These are phyloP conservation scores for Vandiemenella viatica DNA, from an alignment of 2,888 invertebrate species.

Conservation along the genomic window DNA sequence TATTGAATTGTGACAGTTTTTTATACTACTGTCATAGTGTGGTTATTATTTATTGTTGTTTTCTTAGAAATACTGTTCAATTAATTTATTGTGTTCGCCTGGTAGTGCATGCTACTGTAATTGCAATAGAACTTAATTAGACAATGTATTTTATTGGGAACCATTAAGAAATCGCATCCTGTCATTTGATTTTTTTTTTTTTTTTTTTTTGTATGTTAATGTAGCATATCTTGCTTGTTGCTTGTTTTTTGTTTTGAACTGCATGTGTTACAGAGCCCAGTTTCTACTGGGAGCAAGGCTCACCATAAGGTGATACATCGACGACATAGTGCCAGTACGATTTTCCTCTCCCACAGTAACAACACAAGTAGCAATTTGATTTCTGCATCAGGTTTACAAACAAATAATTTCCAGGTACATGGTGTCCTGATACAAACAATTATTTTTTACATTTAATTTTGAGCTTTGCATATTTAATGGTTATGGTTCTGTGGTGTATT, in stretches of 20 bases:
- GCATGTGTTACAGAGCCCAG: constrained; percentile 38
- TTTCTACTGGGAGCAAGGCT: constrained; percentile 14
- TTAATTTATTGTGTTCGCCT: too few relatives aligned
- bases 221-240: not conserved
- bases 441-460: constrained; percentile 1
- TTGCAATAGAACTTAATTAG: too few relatives aligned
- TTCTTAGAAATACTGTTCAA: too few relatives aligned
- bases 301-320: constrained; percentile 14
- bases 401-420: constrained; percentile 14
- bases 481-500: too few relatives aligned
- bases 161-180: too few relatives aligned
- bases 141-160: too few relatives aligned
- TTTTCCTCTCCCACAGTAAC: constrained; percentile 13
- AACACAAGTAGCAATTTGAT: constrained; percentile 5
- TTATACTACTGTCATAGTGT: too few relatives aligned
- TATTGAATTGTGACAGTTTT: too few relatives aligned
- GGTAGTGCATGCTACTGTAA: too few relatives aligned
- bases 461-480: not conserved
- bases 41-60: too few relatives aligned
- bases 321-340: constrained; percentile 16
- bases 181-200: not conserved
- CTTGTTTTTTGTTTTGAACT: constrained; percentile 1
- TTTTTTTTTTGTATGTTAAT: not conserved
- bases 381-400: not conserved
- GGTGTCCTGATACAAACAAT: not conserved